Conservation (phyloP, 2,113 vertebrate genomes). For the Pseudolaguvia tuberculata region DNA sequence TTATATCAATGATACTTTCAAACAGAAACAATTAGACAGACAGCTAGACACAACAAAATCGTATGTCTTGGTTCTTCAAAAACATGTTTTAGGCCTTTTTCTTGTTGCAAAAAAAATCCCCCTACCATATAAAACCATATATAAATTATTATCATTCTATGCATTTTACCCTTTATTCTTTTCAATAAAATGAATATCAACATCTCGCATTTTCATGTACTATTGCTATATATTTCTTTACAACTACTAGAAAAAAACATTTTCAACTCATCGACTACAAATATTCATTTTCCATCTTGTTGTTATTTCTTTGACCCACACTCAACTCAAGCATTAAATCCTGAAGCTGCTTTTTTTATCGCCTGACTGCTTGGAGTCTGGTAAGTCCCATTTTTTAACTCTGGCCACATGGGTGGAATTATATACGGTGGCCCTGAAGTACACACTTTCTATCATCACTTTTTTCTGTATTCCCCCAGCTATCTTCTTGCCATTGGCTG, state of each 20-base stretch:
- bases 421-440: slow-evolving; percentile 37
- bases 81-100: too few relatives aligned
- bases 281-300: slow-evolving; percentile 2
- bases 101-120: too few relatives aligned
- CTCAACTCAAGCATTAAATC: slow-evolving; percentile 28
- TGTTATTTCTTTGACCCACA: slow-evolving; percentile 30
- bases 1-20: not conserved
- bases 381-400: slow-evolving; percentile 55
- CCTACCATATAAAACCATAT: too few relatives aligned
- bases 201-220: too few relatives aligned
- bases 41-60: not conserved
- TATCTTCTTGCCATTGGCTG: slow-evolving; percentile 27
- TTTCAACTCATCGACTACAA: not conserved
- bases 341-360: slow-evolving; percentile 37
- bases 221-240: too few relatives aligned
- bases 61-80: not conserved
- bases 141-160: too few relatives aligned
- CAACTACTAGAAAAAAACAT: too few relatives aligned
- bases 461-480: slow-evolving; percentile 51
- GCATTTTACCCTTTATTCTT: too few relatives aligned
- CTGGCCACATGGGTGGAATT: slow-evolving; percentile 57
- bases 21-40: not conserved
- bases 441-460: slow-evolving; percentile 35
- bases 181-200: too few relatives aligned
- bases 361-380: slow-evolving; percentile 12